Base-by-base conservation (phyloP, 2,888 invertebrate species). In the Limnephilus lunatus region DNA sequence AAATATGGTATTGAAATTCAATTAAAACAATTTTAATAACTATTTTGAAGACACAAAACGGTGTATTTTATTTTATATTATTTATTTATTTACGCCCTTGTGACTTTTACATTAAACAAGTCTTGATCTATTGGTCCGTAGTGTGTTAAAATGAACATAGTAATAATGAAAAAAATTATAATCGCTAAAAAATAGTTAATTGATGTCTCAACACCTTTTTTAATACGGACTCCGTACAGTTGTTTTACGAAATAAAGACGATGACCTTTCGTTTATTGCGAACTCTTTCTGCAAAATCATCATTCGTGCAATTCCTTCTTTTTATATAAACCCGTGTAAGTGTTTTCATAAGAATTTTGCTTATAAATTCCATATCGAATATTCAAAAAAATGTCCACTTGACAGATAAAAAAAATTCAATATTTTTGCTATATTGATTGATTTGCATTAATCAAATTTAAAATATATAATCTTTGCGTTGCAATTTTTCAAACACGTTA, bases 201-300 rank as follows among this genome's bases (percentile, higher is more conserved):
- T 68, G 25, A 25, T 25, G 68, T 25, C 25, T 68, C 68, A 68
- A n/a, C 25, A 25, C n/a, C 11, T n/a, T 68, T 68, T 68, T 68
- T 25, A 68, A 68, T 68, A 68, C 25, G 9, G 68, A n/a, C 25
- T 25, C 25, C 7, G 7, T 68, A 68, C 25, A 68, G 68, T 68
- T 68, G n/a, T 68, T 68, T 68, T 68, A 68, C 68, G n/a, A 68
- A 68, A 68, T 68, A 68, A 68, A 68, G 68, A 68, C 68, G 68
- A 25, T 25, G 25, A 68, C 68, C 68, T 68, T 68, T 68, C 25
- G 68, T 68, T 68, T 68, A 68, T 68, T 68, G 68, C 25, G 25
- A 25, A n/a, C 68, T 5, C 68, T 68, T 68, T 68, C 68, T 68
- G 25, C 68, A 68, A 68, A 25, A 68, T 68, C 68, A 68, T n/a